These are phyloP conservation scores for Mustela nigripes DNA, from an alignment of 2,113 vertebrate species.

Conservation along the genomic window DNA sequence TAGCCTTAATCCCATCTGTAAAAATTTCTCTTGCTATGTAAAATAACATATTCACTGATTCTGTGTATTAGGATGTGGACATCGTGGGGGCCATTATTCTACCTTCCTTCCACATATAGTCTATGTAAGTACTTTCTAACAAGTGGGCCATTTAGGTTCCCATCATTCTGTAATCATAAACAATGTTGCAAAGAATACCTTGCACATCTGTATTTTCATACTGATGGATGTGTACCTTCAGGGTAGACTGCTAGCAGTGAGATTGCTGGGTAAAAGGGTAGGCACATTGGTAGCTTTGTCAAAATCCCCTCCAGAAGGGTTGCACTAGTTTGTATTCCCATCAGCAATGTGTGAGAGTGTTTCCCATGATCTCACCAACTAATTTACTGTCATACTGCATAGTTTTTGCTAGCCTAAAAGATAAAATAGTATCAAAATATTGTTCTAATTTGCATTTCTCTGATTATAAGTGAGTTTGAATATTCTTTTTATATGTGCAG, in stretches of 20 bases:
- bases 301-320: not conserved
- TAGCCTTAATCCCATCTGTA: not conserved
- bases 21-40: not conserved
- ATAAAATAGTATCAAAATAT: not conserved
- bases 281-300: not conserved
- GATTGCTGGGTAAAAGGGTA: not conserved
- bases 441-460: slow-evolving; percentile 1
- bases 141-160: not conserved
- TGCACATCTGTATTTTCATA: not conserved
- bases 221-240: not conserved
- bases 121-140: not conserved
- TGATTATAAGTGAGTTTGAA: slow-evolving; percentile 33
- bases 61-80: not conserved
- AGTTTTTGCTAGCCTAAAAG: not conserved
- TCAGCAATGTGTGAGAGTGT: not conserved
- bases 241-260: not conserved
- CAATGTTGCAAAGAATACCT: not conserved
- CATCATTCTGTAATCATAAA: slow-evolving; percentile 44
- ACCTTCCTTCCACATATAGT: not conserved
- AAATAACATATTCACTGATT: not conserved
- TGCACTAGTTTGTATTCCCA: not conserved
- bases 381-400: not conserved
- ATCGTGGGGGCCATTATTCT: not conserved
- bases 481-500: not conserved
- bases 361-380: not conserved